phyloP scores from a whole-genome alignment of 2,113 vertebrate species.

The Marcusenius ussheri region DNA sequence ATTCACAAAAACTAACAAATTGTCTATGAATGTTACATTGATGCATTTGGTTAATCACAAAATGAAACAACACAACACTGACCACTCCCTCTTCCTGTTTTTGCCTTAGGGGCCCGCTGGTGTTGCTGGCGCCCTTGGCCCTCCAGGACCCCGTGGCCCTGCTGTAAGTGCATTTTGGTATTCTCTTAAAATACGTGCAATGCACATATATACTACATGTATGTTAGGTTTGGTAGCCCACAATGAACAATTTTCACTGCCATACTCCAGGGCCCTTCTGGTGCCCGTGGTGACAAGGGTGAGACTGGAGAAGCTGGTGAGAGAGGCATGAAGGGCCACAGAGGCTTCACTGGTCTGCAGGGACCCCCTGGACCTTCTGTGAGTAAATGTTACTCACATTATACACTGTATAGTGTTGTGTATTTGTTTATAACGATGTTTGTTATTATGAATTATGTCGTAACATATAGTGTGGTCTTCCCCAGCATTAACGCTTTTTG shows the following conservation, averaged over 20 bases:
- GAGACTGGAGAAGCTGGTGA: conserved; percentile 88
- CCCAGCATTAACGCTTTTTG: background rate
- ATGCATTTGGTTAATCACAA: background rate
- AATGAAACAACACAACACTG: background rate
- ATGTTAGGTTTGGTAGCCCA: background rate
- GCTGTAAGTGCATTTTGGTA: conserved; percentile 66
- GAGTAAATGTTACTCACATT: conserved; percentile 44
- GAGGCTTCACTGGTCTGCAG: conserved; percentile 94
- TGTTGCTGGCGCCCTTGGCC: conserved; percentile 74
- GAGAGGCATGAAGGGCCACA: conserved; percentile 97
- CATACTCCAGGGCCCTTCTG: conserved; percentile 69
- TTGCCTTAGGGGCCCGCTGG: conserved; percentile 81
- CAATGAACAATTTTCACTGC: background rate
- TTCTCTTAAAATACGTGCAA: background rate
- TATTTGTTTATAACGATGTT: background rate
- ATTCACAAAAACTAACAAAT: too few relatives aligned
- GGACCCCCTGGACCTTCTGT: conserved; percentile 84
- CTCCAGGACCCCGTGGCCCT: conserved; percentile 85
- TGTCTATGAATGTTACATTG: background rate
- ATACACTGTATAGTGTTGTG: background rate
- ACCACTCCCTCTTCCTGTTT: conserved; percentile 10
- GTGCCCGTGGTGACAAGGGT: conserved; percentile 95
- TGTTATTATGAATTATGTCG: background rate
- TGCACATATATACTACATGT: too few relatives aligned
- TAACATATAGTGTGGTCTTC: background rate